phyloP scores from a whole-genome alignment of 1,140 invertebrate genomes.

The Bemisia tabaci region DNA sequence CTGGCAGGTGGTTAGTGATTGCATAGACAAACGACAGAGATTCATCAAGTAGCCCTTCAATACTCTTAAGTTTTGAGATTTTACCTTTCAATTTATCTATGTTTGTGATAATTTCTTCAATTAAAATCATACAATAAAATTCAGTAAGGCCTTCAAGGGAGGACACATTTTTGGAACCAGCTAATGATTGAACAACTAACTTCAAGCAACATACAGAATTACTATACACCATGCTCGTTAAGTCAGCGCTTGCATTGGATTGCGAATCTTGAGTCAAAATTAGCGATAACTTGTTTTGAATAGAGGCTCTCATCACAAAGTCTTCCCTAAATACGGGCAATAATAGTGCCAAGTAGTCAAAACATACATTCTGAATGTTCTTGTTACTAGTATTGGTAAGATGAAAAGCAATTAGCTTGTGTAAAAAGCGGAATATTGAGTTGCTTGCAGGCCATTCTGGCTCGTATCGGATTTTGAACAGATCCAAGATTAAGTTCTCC shows the following conservation, averaged over 20 bases:
- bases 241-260: not conserved
- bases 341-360: not conserved
- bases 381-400: not conserved
- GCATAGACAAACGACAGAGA: not conserved
- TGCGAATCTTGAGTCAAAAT: not conserved
- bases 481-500: not conserved
- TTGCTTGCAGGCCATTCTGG: not conserved
- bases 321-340: not conserved
- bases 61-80: not conserved
- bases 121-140: not conserved
- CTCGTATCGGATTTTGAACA: not conserved
- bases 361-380: not conserved
- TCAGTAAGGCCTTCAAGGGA: not conserved
- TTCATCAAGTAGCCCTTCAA: not conserved
- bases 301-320: not conserved
- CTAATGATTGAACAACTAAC: not conserved
- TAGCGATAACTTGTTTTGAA: not conserved
- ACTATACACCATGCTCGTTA: not conserved
- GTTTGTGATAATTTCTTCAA: not conserved
- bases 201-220: not conserved
- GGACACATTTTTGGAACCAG: not conserved
- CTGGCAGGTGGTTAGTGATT: not conserved
- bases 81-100: not conserved
- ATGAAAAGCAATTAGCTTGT: not conserved
- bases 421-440: not conserved